Percentiles rank a stretch among this genome's conserved stretches.
Conservation (phyloP, 1,140 invertebrate species). For the Apocrypta bakeri region DNA sequence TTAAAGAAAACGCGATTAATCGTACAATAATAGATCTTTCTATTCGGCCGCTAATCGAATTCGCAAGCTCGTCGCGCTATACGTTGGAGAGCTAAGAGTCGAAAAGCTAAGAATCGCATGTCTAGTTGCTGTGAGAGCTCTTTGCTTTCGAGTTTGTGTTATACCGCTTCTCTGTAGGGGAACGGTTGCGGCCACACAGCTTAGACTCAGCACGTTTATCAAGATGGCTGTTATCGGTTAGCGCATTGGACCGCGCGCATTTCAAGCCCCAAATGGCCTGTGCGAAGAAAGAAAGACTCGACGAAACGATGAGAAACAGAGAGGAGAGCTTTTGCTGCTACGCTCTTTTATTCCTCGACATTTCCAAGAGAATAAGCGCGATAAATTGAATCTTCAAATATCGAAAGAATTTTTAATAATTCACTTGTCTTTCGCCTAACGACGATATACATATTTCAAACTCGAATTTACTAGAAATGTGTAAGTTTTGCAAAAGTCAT, state of each 20-base stretch:
- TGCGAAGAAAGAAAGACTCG: background rate
- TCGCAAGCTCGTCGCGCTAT: too few species aligned
- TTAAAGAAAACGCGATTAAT: background rate
- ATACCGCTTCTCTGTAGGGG: background rate
- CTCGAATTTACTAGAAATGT: too few species aligned
- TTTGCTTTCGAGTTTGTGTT: background rate
- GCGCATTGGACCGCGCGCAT: background rate
- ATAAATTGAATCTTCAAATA: too few species aligned
- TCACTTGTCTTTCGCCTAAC: too few species aligned
- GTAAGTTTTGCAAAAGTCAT: too few species aligned
- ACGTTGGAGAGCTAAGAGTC: too few species aligned
- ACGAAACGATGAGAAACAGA: background rate
- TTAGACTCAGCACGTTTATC: background rate
- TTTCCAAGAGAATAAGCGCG: background rate
- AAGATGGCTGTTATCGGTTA: background rate
- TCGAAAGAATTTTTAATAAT: too few species aligned
- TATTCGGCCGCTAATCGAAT: background rate
- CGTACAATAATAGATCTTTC: background rate
- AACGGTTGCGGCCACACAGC: background rate
- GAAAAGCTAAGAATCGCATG: slow-evolving; percentile 28
- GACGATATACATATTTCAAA: too few species aligned
- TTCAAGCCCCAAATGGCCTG: background rate
- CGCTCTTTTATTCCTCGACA: background rate
- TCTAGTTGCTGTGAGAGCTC: background rate
- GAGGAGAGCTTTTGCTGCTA: background rate